phyloP scores from a whole-genome alignment of 2,113 vertebrate species.

The Calyptomena viridis region DNA sequence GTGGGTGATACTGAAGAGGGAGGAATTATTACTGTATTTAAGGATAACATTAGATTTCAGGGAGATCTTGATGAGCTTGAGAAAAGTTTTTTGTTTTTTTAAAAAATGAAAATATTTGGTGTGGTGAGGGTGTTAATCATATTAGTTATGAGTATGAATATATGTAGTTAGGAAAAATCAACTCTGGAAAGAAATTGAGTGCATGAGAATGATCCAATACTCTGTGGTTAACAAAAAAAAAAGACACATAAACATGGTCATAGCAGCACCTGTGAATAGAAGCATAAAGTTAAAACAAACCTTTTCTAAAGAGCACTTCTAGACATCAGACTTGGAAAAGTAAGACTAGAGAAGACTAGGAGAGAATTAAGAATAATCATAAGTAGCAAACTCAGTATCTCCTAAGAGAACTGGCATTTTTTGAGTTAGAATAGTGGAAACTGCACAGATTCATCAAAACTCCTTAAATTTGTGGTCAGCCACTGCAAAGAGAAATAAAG shows the following conservation, averaged over 20 bases:
- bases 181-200: background rate
- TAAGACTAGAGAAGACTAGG: background rate
- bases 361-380: background rate
- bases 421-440: background rate
- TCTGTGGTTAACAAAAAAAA: background rate
- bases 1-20: background rate
- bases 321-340: background rate
- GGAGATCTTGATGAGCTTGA: background rate
- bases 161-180: background rate
- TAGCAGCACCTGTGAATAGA: accelerated
- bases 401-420: background rate
- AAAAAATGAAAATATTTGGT: background rate
- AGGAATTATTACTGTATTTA: background rate
- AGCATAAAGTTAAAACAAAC: background rate
- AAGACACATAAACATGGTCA: background rate
- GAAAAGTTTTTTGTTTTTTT: background rate
- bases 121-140: background rate
- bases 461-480: background rate
- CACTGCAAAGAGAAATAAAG: background rate
- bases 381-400: accelerated
- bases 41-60: background rate
- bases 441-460: background rate
- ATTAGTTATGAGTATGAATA: background rate
- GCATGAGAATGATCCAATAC: background rate
- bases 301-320: background rate